Conservation (phyloP, 2,113 vertebrate species). For the Eurypyga helias region DNA sequence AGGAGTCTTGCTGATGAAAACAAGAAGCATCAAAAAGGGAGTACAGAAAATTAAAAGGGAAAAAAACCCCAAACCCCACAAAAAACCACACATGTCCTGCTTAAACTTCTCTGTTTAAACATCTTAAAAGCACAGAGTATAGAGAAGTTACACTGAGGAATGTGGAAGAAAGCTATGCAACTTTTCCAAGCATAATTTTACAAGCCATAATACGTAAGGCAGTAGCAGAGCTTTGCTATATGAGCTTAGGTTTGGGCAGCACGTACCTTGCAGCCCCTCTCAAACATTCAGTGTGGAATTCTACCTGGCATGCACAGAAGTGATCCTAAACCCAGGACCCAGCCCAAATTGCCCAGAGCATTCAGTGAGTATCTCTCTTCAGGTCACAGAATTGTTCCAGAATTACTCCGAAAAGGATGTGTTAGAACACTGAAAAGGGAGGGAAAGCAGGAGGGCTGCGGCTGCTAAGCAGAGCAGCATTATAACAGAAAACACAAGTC, state of each 20-base stretch:
- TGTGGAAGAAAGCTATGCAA: neutral
- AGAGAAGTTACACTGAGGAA: neutral
- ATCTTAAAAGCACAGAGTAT: neutral
- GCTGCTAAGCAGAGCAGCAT: neutral
- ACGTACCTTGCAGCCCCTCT: neutral
- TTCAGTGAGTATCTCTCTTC: neutral
- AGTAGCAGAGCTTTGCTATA: neutral
- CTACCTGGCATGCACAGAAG: neutral
- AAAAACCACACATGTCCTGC: accelerated
- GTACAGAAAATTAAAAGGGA: neutral
- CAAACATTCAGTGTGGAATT: neutral
- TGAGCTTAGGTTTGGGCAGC: neutral
- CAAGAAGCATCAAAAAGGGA: neutral
- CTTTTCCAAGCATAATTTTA: neutral
- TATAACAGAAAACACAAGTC: neutral
- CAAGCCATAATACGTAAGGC: neutral
- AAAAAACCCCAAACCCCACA: accelerated
- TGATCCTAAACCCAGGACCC: neutral
- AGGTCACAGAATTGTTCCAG: neutral
- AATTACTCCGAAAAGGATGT: neutral
- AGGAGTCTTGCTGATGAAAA: neutral
- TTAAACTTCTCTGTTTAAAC: neutral
- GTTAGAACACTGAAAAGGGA: neutral
- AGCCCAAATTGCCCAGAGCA: neutral
- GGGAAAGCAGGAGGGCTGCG: neutral